A percentile compares a stretch with the other conserved stretches of the same genome.
phyloP scores from a whole-genome alignment of 92 coral and sea anemone genomes.

The Palythoa grandiflora region DNA sequence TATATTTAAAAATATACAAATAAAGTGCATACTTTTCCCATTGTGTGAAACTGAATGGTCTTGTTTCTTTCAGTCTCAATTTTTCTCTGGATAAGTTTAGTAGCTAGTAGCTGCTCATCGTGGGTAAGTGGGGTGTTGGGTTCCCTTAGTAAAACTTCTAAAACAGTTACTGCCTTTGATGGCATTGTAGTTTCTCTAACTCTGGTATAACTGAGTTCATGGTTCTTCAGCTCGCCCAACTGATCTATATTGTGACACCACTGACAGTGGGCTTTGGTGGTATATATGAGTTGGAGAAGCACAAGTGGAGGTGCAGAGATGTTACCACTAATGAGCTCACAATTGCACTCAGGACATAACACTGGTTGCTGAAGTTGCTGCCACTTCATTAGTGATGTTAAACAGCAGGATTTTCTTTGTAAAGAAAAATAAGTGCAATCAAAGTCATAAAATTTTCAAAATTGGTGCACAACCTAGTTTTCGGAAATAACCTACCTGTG shows the following conservation, averaged over 20 bases:
- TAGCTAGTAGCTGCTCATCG: conserved; percentile 33
- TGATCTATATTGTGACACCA: conserved; percentile 46
- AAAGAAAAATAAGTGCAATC: conserved; percentile 1
- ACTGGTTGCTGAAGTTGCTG: conserved; percentile 27
- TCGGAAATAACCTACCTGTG: neutral
- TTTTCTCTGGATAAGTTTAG: conserved; percentile 31
- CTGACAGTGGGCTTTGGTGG: conserved; percentile 44
- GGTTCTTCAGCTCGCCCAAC: conserved; percentile 25
- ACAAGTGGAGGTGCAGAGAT: conserved; percentile 42
- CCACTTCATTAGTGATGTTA: conserved; percentile 1
- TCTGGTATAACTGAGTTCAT: conserved; percentile 15
- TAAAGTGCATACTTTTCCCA: conserved; percentile 34
- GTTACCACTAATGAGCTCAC: neutral
- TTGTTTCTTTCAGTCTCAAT: neutral
- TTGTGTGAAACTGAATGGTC: conserved; percentile 19
- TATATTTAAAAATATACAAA: neutral
- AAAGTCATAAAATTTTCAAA: neutral
- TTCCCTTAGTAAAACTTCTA: neutral
- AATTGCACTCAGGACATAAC: conserved; percentile 30
- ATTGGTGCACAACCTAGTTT: neutral
- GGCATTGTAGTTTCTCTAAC: conserved; percentile 9
- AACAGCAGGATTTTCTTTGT: neutral
- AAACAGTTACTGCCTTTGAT: conserved; percentile 18
- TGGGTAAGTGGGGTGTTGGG: conserved; percentile 34
- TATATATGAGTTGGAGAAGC: conserved; percentile 39